These are phyloP conservation scores for Campoplex nolae DNA, from an alignment of 2,888 invertebrate species.

Conservation along the genomic window DNA sequence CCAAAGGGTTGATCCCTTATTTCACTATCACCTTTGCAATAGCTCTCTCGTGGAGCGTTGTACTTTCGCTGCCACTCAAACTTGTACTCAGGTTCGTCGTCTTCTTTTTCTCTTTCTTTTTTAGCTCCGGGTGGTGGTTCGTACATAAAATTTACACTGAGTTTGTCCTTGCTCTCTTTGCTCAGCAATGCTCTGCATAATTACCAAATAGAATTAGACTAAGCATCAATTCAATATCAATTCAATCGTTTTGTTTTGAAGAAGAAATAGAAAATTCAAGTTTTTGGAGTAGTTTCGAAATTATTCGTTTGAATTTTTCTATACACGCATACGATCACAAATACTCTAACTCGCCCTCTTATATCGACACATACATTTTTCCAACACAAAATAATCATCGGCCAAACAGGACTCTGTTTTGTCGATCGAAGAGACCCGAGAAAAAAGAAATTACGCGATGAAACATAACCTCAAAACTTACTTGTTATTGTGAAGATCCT, in stretches of 20 bases:
- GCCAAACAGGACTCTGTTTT: not conserved
- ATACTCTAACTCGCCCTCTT: not conserved
- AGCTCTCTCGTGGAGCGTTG: conserved; percentile 99
- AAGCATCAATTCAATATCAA: not conserved
- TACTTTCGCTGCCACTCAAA: conserved; percentile 99
- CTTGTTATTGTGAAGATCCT: conserved; percentile 99
- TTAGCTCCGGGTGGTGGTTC: conserved; percentile 99
- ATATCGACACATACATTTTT: conserved; percentile 14
- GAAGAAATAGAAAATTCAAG: not conserved
- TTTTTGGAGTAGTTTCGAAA: not conserved
- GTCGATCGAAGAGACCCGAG: not conserved
- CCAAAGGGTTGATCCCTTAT: conserved; percentile 99
- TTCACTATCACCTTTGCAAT: conserved; percentile 98
- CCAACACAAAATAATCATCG: not conserved
- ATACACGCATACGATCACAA: not conserved
- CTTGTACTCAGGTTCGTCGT: conserved; percentile 98
- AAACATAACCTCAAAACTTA: conserved; percentile 83
- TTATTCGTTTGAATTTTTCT: not conserved
- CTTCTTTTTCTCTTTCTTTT: conserved; percentile 95
- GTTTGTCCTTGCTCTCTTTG: conserved; percentile 99
- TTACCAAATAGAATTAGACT: not conserved
- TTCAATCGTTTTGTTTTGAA: not conserved
- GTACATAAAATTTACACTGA: conserved; percentile 99
- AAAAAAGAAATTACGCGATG: conserved; percentile 3
- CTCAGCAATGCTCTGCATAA: conserved; percentile 94